These are phyloP conservation scores for Lampris megalopsis DNA, from an alignment of 2,113 vertebrate species.

Conservation along the genomic window DNA sequence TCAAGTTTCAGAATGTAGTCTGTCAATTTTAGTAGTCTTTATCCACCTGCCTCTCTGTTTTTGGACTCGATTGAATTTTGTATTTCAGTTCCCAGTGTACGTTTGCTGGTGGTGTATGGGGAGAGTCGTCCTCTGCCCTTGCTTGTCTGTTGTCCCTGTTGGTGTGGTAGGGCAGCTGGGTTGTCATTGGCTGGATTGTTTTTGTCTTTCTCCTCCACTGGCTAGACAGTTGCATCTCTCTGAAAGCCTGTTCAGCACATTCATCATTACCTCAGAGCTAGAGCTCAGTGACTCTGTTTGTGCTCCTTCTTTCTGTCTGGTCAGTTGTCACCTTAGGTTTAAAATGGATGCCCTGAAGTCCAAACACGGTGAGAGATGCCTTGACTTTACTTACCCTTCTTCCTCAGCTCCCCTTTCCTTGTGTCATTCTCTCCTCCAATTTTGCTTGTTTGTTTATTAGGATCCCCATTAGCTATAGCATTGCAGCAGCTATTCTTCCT, in stretches of 20 bases:
- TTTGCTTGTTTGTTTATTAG: neutral
- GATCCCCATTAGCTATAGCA: too few species aligned
- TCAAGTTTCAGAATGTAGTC: neutral
- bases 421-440: neutral
- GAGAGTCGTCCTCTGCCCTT: neutral
- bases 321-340: constrained; percentile 38
- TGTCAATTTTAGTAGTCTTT: constrained; percentile 1
- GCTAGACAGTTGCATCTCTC: constrained; percentile 17
- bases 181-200: constrained; percentile 36
- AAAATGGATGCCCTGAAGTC: constrained; percentile 59
- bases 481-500: neutral
- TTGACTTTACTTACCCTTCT: constrained; percentile 4
- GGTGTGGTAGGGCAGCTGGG: neutral
- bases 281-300: constrained; percentile 3
- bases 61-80: constrained; percentile 11
- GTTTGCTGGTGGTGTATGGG: constrained; percentile 2
- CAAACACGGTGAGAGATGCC: constrained; percentile 58
- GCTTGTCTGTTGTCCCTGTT: constrained; percentile 9
- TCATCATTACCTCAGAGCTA: constrained; percentile 9
- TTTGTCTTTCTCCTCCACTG: constrained; percentile 21
- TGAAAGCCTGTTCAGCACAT: constrained; percentile 28
- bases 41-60: neutral
- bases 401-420: neutral
- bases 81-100: constrained; percentile 10
- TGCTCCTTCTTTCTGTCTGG: constrained; percentile 21